Percentiles rank a stretch among this genome's conserved stretches.
These are phyloP conservation scores for Penaeus vannamei DNA, from an alignment of 1,140 invertebrate species.

Conservation along the genomic window DNA sequence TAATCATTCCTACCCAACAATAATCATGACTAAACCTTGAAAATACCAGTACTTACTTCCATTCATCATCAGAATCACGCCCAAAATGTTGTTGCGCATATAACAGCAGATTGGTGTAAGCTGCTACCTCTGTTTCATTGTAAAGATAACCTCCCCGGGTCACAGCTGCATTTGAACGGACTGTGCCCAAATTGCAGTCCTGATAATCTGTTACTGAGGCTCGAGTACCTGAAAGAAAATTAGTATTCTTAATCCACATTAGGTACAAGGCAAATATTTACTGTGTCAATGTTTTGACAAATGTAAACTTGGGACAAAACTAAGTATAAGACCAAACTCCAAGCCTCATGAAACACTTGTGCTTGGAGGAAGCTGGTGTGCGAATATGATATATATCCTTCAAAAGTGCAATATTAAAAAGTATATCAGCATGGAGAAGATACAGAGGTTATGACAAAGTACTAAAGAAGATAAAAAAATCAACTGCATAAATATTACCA, in stretches of 20 bases:
- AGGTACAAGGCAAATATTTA: no score
- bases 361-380: background rate
- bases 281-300: no score
- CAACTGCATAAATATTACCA: conserved; percentile 71
- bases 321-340: no score
- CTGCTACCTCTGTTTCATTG: conserved; percentile 86
- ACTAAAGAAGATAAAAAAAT: background rate
- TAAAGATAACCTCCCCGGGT: conserved; percentile 82
- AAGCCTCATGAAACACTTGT: no score
- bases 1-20: background rate
- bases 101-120: conserved; percentile 88
- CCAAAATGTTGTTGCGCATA: conserved; percentile 94
- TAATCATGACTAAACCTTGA: background rate
- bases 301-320: no score
- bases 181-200: conserved; percentile 90
- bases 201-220: conserved; percentile 84
- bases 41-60: conserved; percentile 76
- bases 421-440: no score
- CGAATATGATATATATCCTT: conserved; percentile 25
- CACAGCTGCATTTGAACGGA: conserved; percentile 92
- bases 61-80: conserved; percentile 85
- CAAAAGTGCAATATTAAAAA: no score
- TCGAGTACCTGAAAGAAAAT: conserved; percentile 70
- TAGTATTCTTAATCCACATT: no score
- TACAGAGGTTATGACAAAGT: background rate